A percentile compares a stretch with the other conserved stretches of the same genome.
These are phyloP conservation scores for Maconellicoccus hirsutus DNA, from an alignment of 1,140 invertebrate species.

Conservation along the genomic window DNA sequence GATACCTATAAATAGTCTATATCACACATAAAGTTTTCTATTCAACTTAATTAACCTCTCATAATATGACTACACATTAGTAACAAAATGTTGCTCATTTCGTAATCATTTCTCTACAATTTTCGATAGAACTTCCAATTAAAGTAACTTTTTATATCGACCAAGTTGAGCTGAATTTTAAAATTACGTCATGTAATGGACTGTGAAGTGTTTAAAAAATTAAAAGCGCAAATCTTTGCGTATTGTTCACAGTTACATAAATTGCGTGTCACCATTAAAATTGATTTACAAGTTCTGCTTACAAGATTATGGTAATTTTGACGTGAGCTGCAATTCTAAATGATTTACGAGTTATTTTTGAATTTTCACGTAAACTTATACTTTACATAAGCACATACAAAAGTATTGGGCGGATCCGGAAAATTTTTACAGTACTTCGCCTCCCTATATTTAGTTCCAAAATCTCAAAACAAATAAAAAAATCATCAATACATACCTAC, in stretches of 20 bases:
- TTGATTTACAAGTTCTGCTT: constrained; percentile 13
- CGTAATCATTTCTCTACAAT: no score
- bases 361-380: background rate
- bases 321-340: background rate
- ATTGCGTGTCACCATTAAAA: constrained; percentile 18
- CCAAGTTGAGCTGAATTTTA: no score
- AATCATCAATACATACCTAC: no score
- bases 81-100: no score
- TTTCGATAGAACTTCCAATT: no score
- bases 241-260: background rate
- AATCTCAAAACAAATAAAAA: no score
- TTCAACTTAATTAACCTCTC: no score
- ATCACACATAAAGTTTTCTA: no score
- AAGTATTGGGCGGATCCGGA: background rate
- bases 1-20: no score
- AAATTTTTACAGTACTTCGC: background rate
- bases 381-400: background rate
- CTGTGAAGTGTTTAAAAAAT: background rate
- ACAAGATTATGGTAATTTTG: constrained; percentile 15
- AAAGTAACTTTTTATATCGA: no score
- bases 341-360: constrained; percentile 12
- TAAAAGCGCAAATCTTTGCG: background rate
- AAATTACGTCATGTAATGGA: background rate
- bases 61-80: no score
- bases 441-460: no score